Base-by-base conservation (phyloP, 1,140 invertebrate genomes). In the Tetragonula clypearis region DNA sequence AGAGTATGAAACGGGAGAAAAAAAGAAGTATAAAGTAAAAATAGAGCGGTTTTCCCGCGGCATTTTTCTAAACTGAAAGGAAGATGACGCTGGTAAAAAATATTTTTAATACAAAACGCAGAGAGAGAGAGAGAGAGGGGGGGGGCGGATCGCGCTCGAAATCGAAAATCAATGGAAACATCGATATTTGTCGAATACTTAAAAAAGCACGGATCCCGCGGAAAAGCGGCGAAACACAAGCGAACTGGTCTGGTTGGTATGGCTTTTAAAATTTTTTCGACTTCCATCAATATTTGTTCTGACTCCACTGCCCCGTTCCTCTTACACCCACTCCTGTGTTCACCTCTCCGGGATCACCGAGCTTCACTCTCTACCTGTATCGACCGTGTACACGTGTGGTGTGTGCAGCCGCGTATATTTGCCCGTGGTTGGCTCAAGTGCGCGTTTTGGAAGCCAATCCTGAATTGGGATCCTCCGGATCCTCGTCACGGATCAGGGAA, bases 261-360 rank as follows among this genome's bases (percentile, higher is more conserved):
- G 81, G 88, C 88, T 89, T 89, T 89, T 89, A 89, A 89, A 78
- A 89, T 89, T 89, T 89, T 89, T 89, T 89, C 81, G 77, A 88
- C 87, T 89, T 89, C 79, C 87, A 88, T 89, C 88, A 89, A 89
- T 89, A 89, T 89, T 89, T 89, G 81, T 78, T 86, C 78, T 79
- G 41, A 41, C 87, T 68, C 73, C 85, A 53, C 77, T 75, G 77
- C 75, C 79, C 55, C 86, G 75, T 41, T 49, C 56, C 35, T 65
- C 30, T 8, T 35, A 41, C 71, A 41, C 71, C 71, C 35, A 72
- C 41, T 26, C 14, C 72, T 55, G n/a, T 73, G 75, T 81, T 68
- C 73, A 56, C 72, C 76, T 68, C 66, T 74, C 56, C 26, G 62
- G 85, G 80, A 86, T 83, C 79, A 74, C 49, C 53, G 23, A 72